Evolutionary conservation across 2,113 vertebrate genomes (phyloP).

Genomic region (Lophochroa leadbeateri): DNA sequence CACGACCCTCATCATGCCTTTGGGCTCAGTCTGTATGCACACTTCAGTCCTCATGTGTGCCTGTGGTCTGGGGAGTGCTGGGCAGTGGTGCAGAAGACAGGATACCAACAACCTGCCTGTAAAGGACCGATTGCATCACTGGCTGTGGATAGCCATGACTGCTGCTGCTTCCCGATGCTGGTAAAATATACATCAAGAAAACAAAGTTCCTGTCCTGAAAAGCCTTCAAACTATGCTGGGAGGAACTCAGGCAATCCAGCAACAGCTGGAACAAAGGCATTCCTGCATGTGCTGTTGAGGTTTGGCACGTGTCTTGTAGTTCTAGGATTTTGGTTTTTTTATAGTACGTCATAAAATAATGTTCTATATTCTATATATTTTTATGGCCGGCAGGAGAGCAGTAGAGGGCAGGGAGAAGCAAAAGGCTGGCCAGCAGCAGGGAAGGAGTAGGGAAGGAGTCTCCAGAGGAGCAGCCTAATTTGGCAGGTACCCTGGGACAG

Average conservation of each 20-base stretch:
- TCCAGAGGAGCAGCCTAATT: neutral
- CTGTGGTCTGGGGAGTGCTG: neutral
- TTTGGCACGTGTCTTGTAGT: conserved; percentile 38
- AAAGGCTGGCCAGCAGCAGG: neutral
- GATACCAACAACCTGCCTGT: neutral
- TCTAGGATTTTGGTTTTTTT: conserved; percentile 6
- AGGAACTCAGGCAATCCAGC: neutral
- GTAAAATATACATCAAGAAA: neutral
- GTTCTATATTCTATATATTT: conserved; percentile 59
- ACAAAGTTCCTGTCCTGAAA: neutral
- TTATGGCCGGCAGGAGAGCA: conserved; percentile 35
- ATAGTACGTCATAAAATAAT: conserved; percentile 55
- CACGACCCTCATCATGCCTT: rapidly evolving
- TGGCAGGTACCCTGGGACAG: rapidly evolving
- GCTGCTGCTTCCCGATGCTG: neutral
- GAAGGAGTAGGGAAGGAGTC: neutral
- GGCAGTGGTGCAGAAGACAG: neutral
- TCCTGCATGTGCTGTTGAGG: conserved; percentile 45
- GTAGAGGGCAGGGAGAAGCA: neutral
- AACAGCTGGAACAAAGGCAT: conserved; percentile 49
- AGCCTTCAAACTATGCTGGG: neutral
- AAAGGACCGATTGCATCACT: neutral
- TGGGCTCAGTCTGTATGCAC: neutral
- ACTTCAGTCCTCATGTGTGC: rapidly evolving
- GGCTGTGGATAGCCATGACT: rapidly evolving